These are phyloP conservation scores for Sebastes oblongus DNA, from an alignment of 2,797 vertebrate genomes.

Conservation along the genomic window DNA sequence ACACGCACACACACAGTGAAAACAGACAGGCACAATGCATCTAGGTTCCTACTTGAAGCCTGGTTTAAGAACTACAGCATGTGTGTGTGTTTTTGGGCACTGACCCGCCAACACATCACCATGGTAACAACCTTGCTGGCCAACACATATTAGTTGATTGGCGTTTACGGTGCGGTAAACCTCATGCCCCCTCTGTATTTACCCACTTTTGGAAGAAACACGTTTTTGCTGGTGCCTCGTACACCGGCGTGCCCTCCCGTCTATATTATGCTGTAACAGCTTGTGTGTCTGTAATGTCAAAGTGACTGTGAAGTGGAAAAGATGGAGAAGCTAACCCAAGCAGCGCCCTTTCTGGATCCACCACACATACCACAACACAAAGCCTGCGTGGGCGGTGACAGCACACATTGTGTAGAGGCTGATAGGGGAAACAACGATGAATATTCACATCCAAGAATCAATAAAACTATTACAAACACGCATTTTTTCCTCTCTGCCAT, in stretches of 20 bases:
- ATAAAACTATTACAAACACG: background rate
- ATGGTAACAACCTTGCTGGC: constrained; percentile 71
- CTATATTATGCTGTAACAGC: constrained; percentile 15
- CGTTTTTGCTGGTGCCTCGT: constrained; percentile 32
- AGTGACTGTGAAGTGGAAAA: constrained; percentile 29
- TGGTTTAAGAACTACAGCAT: constrained; percentile 1
- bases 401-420: constrained; percentile 12
- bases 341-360: constrained; percentile 32
- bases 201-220: constrained; percentile 16
- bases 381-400: constrained; percentile 12
- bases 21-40: constrained; percentile 10
- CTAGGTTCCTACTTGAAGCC: constrained; percentile 11
- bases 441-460: background rate
- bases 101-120: constrained; percentile 52
- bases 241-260: background rate
- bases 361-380: constrained; percentile 25
- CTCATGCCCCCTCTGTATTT: constrained; percentile 33
- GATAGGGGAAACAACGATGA: constrained; percentile 1
- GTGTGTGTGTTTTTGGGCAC: background rate
- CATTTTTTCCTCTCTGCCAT: background rate
- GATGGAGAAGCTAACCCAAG: constrained; percentile 28
- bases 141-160: constrained; percentile 62
- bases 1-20: constrained; percentile 18
- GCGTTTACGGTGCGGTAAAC: constrained; percentile 42
- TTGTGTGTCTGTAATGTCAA: constrained; percentile 1